phyloP scores from a whole-genome alignment of 2,113 vertebrate genomes.

The Poeciliopsis occidentalis region DNA sequence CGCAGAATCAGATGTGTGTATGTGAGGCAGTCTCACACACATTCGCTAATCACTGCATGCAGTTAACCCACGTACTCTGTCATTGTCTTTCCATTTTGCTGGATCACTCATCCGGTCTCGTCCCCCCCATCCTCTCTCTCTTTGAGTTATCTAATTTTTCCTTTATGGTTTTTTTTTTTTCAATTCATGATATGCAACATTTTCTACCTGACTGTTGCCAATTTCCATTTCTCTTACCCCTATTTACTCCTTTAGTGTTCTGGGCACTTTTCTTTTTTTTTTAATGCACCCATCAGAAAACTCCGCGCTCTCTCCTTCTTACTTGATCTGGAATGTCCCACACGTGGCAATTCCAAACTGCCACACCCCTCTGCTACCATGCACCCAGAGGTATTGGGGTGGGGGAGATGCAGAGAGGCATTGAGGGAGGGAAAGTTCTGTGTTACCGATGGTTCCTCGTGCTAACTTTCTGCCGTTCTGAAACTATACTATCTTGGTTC shows the following conservation, averaged over 20 bases:
- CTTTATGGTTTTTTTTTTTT: slow-evolving; percentile 24
- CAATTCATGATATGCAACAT: slow-evolving; percentile 2
- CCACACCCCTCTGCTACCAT: slow-evolving; percentile 73
- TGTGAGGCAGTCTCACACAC: slow-evolving; percentile 2
- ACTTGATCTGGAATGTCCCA: slow-evolving; percentile 79
- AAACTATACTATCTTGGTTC: slow-evolving; percentile 18
- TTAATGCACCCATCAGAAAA: slow-evolving; percentile 39
- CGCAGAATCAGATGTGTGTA: slow-evolving; percentile 46
- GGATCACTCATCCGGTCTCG: slow-evolving; percentile 32
- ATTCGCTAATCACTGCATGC: slow-evolving; percentile 22
- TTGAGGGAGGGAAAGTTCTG: slow-evolving; percentile 8
- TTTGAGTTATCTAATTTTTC: not conserved
- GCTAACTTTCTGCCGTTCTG: not conserved
- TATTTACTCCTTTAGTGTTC: slow-evolving; percentile 12
- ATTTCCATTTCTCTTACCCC: slow-evolving; percentile 39
- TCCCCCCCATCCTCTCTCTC: not conserved
- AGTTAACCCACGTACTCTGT: slow-evolving; percentile 47
- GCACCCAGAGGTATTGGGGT: slow-evolving; percentile 49
- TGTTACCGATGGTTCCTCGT: slow-evolving; percentile 27
- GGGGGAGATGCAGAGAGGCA: slow-evolving; percentile 1
- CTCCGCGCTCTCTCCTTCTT: slow-evolving; percentile 59
- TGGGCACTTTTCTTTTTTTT: not conserved
- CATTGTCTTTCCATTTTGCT: slow-evolving; percentile 36
- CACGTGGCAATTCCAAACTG: slow-evolving; percentile 78
- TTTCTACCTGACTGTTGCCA: slow-evolving; percentile 13